Percentiles rank a stretch among this genome's conserved stretches.
Conservation (phyloP, 2,113 vertebrate species). For the Mesitornis unicolor region DNA sequence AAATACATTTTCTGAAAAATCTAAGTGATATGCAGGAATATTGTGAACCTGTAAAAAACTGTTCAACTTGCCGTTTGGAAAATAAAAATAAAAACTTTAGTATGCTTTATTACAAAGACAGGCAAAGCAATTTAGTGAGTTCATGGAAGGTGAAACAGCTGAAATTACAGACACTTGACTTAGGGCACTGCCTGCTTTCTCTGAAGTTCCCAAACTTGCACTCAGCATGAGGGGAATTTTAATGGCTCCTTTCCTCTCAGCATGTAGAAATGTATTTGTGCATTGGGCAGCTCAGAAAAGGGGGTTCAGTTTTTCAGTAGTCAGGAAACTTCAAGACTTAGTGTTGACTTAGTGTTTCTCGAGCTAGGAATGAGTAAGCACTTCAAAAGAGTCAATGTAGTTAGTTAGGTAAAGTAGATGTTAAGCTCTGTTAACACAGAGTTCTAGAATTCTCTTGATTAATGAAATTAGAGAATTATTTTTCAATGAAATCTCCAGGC, state of each 20-base stretch:
- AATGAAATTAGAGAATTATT: neutral
- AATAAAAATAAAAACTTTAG: too few relatives aligned
- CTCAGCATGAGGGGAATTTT: neutral
- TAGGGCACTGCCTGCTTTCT: neutral
- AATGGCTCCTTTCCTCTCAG: neutral
- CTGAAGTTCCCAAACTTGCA: neutral
- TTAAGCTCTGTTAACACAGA: neutral
- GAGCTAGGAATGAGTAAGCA: neutral
- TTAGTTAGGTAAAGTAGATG: neutral
- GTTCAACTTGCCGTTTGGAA: neutral
- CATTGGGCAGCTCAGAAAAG: neutral
- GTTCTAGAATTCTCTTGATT: neutral
- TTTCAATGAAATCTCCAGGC: neutral
- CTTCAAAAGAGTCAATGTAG: neutral
- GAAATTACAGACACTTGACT: neutral
- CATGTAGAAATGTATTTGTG: neutral
- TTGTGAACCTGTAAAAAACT: neutral
- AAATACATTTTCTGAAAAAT: neutral
- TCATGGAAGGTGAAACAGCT: conserved; percentile 3
- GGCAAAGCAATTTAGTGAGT: neutral
- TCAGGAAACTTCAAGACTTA: neutral
- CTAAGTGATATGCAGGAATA: neutral
- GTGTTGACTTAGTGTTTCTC: neutral
- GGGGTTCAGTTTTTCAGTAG: neutral
- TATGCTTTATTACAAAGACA: too few relatives aligned